These are phyloP conservation scores for Torymus tubicola DNA, from an alignment of 2,888 invertebrate species.

Conservation along the genomic window DNA sequence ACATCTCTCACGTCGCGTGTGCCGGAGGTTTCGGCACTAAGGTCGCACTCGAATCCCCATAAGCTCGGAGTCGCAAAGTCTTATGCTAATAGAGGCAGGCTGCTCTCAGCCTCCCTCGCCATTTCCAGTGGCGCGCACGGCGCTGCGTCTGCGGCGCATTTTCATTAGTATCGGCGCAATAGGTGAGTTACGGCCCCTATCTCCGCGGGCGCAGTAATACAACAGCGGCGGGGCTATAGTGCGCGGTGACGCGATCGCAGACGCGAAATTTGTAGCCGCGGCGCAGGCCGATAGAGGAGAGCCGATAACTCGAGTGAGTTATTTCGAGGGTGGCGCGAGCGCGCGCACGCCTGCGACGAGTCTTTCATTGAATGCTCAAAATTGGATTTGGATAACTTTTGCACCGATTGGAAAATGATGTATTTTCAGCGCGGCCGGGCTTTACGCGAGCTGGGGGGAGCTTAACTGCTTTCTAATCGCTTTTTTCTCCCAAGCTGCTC, in stretches of 20 bases:
- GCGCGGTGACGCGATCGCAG: neutral
- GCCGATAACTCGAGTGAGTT: conserved; percentile 55
- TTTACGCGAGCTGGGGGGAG: neutral
- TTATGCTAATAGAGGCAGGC: conserved; percentile 27
- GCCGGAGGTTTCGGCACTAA: neutral
- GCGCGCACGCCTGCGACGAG: conserved; percentile 9
- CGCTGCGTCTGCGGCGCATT: conserved; percentile 11
- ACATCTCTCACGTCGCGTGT: too few relatives aligned
- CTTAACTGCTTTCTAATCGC: conserved; percentile 50
- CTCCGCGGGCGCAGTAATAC: too few relatives aligned
- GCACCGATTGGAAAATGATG: conserved; percentile 42
- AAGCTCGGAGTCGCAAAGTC: neutral
- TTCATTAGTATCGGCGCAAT: conserved; percentile 47
- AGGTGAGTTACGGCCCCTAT: conserved; percentile 40
- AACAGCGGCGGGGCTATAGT: conserved; percentile 22
- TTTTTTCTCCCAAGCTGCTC: conserved; percentile 10
- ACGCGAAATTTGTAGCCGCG: conserved; percentile 47
- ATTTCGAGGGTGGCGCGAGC: conserved; percentile 20
- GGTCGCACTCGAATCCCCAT: neutral
- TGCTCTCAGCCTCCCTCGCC: too few relatives aligned
- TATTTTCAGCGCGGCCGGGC: conserved; percentile 13
- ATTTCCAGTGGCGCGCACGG: too few relatives aligned
- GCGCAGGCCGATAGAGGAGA: conserved; percentile 25
- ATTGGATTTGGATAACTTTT: conserved; percentile 51
- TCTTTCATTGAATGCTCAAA: conserved; percentile 50